Percentiles rank a stretch among this genome's conserved stretches.
Conservation (phyloP, 2,797 vertebrate species). For the Coilia nasus region DNA sequence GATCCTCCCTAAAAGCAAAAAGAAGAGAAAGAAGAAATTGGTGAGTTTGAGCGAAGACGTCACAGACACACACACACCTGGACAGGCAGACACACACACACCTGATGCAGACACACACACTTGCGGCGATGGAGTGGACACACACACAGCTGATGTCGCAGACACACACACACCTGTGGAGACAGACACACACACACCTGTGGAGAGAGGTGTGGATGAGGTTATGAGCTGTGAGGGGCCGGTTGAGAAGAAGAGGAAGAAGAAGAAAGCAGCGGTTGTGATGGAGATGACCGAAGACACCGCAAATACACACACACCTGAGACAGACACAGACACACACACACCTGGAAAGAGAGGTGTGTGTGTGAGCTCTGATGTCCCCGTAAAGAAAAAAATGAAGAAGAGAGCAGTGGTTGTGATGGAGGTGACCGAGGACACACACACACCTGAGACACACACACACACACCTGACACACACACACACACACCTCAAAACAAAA, state of each 20-base stretch:
- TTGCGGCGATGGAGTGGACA: background rate
- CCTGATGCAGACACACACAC: background rate
- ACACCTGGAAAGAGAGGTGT: too few species aligned
- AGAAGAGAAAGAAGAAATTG: too few species aligned
- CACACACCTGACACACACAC: background rate
- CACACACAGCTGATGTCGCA: background rate
- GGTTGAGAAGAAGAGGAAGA: slow-evolving; percentile 31
- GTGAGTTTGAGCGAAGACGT: too few species aligned
- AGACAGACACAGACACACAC: background rate
- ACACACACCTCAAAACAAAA: background rate
- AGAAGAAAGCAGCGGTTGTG: background rate
- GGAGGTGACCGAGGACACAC: background rate
- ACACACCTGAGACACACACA: background rate
- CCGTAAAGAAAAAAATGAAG: slow-evolving; percentile 40
- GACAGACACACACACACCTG: background rate
- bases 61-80: too few species aligned
- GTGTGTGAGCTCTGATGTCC: too few species aligned
- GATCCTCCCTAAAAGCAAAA: too few species aligned
- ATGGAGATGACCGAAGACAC: background rate
- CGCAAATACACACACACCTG: background rate
- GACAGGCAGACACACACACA: background rate
- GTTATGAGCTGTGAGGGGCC: too few species aligned
- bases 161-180: background rate
- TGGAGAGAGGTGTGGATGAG: too few species aligned
- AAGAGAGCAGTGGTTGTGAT: background rate